Base-by-base conservation (phyloP, 2,113 vertebrate species). In the Perca fluviatilis region DNA sequence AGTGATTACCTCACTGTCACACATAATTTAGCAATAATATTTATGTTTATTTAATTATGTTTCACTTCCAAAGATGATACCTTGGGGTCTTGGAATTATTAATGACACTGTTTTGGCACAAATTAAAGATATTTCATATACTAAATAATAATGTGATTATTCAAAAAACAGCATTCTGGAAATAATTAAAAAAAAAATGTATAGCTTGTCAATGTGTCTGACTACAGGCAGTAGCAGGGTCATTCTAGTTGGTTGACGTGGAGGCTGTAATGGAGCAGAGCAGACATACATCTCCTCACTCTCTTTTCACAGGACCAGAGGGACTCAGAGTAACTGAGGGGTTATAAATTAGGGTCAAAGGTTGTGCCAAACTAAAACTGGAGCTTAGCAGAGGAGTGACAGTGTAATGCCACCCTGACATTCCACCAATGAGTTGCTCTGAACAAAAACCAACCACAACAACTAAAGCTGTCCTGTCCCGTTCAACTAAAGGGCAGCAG, bases 351-450 rank as follows among this genome's bases (percentile, higher is more conserved):
- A 86, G 69, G 57, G 68, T 54, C 83, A 89, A 85, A 79, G 76
- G 82, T 88, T 86, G 67, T 72, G 77, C 71, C 69, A 86, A 83
- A 84, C 85, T 86, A 90, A 88, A 93, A 85, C 68, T 69, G 67
- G 74, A 74, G 82, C 84, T 83, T 27, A 76, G 51, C 65, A 33
- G 3, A 56, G 70, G 65, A 62, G 77, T 33, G 67, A 23, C 68
- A 67, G 70, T 5, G 23, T 40, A 14, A 65, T 61, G 50, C 84
- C 78, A 82, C 49, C 36, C 70, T 71, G 73, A 82, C 65, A 78
- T 66, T 87, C 80, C 49, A 64, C 30, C 51, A 74, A 53, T 54
- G 56, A 89, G 46, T 53, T 33, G 16, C 77, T 54, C 57, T 75
- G 63, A 74, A 84, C 56, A 75, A 83, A 74, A 73, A 73, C 79